Percentiles rank a stretch among this genome's conserved stretches.
phyloP scores from a whole-genome alignment of 2,113 vertebrate species.

The Daubentonia madagascariensis region DNA sequence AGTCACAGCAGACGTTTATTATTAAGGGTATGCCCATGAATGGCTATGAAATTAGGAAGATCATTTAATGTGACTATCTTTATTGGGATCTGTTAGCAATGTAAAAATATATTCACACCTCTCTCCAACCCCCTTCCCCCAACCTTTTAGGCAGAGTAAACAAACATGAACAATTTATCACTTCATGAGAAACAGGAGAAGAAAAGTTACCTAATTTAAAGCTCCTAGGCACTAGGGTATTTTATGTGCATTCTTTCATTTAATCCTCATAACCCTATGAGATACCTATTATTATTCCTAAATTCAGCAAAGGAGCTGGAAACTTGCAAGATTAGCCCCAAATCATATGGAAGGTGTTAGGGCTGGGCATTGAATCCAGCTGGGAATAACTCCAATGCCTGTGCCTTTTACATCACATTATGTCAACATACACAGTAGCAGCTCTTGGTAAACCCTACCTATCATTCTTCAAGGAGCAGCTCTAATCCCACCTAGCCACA shows the following conservation, averaged over 20 bases:
- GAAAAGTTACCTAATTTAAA: neutral
- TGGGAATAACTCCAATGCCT: neutral
- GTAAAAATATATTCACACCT: neutral
- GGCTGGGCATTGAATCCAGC: too few species aligned
- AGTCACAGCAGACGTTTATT: neutral
- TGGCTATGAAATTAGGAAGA: neutral
- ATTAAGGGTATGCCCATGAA: neutral
- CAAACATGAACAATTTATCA: neutral
- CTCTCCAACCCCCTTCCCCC: neutral
- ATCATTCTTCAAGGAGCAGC: neutral
- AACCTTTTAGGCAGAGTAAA: neutral
- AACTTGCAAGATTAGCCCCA: neutral
- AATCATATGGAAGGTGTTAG: neutral
- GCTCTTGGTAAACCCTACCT: neutral
- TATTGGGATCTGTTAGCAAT: neutral
- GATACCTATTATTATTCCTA: neutral
- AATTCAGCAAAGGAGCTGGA: neutral
- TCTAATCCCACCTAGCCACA: neutral
- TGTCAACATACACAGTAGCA: neutral
- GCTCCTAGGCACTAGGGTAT: neutral
- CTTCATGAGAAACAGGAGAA: neutral
- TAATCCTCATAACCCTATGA: neutral
- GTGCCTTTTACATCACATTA: neutral
- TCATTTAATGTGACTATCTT: neutral
- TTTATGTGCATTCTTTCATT: neutral